Percentiles rank a stretch among this genome's conserved stretches.
These are phyloP conservation scores for Crotalus adamanteus DNA, from an alignment of 2,797 vertebrate genomes.

Conservation along the genomic window DNA sequence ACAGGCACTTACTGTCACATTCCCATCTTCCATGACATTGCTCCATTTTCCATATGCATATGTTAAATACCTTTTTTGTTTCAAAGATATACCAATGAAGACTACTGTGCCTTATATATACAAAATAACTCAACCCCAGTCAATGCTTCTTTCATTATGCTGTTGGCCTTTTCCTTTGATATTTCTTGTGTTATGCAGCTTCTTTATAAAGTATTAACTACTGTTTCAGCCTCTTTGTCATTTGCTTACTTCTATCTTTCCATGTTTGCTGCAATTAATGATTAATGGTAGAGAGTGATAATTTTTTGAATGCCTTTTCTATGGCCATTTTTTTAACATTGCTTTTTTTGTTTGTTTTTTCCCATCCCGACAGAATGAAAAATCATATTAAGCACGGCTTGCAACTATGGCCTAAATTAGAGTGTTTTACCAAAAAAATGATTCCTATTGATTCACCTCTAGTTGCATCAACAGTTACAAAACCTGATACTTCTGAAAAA, in stretches of 20 bases:
- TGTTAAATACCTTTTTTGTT: neutral
- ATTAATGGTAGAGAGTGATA: neutral
- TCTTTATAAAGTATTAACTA: neutral
- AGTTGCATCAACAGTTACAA: neutral
- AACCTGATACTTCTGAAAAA: neutral
- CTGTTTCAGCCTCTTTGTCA: slow-evolving; percentile 2
- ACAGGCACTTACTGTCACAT: neutral
- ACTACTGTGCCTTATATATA: neutral
- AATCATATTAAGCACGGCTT: neutral
- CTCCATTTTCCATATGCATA: neutral
- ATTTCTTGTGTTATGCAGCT: neutral
- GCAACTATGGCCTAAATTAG: neutral
- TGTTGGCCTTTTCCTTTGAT: neutral
- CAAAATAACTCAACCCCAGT: neutral
- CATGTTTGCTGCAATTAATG: neutral
- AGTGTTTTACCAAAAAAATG: neutral
- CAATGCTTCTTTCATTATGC: neutral
- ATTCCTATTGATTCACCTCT: neutral
- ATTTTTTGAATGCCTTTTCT: neutral
- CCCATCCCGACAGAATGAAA: neutral
- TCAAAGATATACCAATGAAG: neutral
- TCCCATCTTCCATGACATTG: neutral
- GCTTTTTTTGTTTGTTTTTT: neutral
- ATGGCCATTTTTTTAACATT: neutral
- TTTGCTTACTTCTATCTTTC: slow-evolving; percentile 15